phyloP scores from a whole-genome alignment of 2,797 vertebrate species.

The Etheostoma nigrum region DNA sequence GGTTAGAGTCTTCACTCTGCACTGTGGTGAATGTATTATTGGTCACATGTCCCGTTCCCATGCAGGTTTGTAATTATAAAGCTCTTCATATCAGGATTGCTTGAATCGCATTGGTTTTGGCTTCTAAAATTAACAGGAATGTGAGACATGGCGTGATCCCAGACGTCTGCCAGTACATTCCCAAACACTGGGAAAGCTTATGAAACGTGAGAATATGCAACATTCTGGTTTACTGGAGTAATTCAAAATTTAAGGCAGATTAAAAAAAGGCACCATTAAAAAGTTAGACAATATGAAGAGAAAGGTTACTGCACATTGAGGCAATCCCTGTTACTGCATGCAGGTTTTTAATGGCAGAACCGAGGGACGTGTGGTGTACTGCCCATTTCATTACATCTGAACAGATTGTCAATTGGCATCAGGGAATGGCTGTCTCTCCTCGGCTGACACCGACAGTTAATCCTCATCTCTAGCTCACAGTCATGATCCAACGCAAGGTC shows the following conservation, averaged over 20 bases:
- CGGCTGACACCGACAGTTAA: slow-evolving; percentile 65
- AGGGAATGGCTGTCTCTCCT: slow-evolving; percentile 50
- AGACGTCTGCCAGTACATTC: slow-evolving; percentile 14
- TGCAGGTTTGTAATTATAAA: slow-evolving; percentile 9
- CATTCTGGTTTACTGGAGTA: neutral
- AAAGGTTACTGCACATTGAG: neutral
- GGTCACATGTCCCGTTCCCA: neutral
- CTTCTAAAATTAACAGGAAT: slow-evolving; percentile 29
- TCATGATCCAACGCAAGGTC: slow-evolving; percentile 67
- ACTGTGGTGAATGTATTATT: slow-evolving; percentile 3
- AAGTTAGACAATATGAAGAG: neutral
- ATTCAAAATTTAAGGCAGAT: slow-evolving; percentile 35
- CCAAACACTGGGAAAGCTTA: slow-evolving; percentile 18
- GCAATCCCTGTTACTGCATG: slow-evolving; percentile 21
- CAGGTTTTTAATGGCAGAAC: slow-evolving; percentile 38
- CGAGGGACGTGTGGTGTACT: slow-evolving; percentile 17
- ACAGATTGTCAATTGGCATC: slow-evolving; percentile 63
- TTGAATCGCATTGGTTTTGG: slow-evolving; percentile 15
- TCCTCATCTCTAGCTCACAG: slow-evolving; percentile 67
- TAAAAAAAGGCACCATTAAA: neutral
- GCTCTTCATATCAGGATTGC: neutral
- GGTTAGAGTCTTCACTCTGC: slow-evolving; percentile 5
- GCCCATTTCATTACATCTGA: slow-evolving; percentile 60
- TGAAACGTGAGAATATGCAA: slow-evolving; percentile 18
- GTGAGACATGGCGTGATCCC: slow-evolving; percentile 16